Base-by-base conservation (phyloP, 2,888 invertebrate genomes). In the Stramonita haemastoma region DNA sequence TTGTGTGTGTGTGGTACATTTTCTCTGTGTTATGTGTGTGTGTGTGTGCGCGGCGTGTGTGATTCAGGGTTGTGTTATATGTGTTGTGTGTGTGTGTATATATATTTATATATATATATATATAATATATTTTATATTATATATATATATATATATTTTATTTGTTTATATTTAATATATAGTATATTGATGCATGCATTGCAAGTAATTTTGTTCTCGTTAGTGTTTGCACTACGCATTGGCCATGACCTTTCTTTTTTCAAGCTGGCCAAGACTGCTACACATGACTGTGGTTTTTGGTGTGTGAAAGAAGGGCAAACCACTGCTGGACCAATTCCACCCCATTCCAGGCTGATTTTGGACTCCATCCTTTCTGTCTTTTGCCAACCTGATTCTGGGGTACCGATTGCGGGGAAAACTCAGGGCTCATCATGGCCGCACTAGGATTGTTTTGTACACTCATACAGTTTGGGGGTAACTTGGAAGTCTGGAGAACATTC, bases 181-280 rank as follows among this genome's bases (percentile, higher is more conserved):
- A 6, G n/a, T 13, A 0, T 15, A 77, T 77, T n/a, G 8, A 29
- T 77, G 73, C 73, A 77, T 77, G n/a, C n/a, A 77, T n/a, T n/a
- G 13, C n/a, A 29, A 8, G 13, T 15, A n/a, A 60, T 60, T 11
- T 79, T 79, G 15, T 32, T 79, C 34, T 46, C 46, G 4, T 46
- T 5, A 46, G 66, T 13, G 17, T 66, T n/a, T 66, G 66, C 66
- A 66, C 1, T 22, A 22, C 2, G 66, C 26, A 66, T 66, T 66
- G 2, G 66, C 1, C 66, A 66, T 66, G 2, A 13, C 26, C 19
- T 66, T 66, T 66, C 8, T 46, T 81, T 93, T 81, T 94, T 87
- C 94, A 96, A n/a, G 96, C 94, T 91, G 96, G 96, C 34, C 94
- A 95, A 66, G 96, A 96, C 91, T 95, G 95, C 56, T 95, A 94